Base-by-base conservation (phyloP, 2,797 vertebrate genomes). In the Smutsia temminckii region DNA sequence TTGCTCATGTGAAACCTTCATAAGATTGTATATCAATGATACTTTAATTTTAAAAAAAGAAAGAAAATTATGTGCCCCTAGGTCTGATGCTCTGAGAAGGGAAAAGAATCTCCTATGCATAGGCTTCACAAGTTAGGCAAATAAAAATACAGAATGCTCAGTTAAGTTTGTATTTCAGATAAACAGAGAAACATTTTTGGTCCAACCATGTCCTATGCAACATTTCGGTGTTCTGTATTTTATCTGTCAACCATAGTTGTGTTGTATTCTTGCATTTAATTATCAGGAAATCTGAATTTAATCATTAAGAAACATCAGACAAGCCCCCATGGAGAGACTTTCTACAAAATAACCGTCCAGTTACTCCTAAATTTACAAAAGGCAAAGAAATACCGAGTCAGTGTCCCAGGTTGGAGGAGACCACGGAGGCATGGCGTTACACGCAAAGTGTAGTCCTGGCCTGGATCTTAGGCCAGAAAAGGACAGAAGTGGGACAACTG, bases 401-500 rank as follows among this genome's bases (percentile, higher is more conserved):
- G 2, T 37, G 14, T 61, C 32, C 32, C 34, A 9, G 34, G 6
- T 3, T 34, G 17, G 32, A 40, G 42, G 37, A 11, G 16, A n/a
- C 29, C 7, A 3, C 20, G 40, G 53, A 25, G 6, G 13, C 40
- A 10, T 2, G 20, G 21, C 6, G 1, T 2, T 21, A 66, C n/a
- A 25, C 14, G 53, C 13, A 4, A 23, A 21, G 18, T 29, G 8
- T 17, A 6, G 16, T 23, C 27, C 59, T 27, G 42, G 61, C 29
- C 7, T 12, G 59, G 57, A 2, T 25, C 34, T 34, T 10, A 5
- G 16, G 14, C 51, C 63, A 27, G 25, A 37, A 32, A 78, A 32
- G 49, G 29, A 18, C 20, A 5, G 4, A 16, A 12, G 1, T 1
- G 5, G 20, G 51, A 27, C 16, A 8, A 7, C 7, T 8, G 34